Base-by-base conservation (phyloP, 2,888 invertebrate genomes). In the Odontothrips loti region DNA sequence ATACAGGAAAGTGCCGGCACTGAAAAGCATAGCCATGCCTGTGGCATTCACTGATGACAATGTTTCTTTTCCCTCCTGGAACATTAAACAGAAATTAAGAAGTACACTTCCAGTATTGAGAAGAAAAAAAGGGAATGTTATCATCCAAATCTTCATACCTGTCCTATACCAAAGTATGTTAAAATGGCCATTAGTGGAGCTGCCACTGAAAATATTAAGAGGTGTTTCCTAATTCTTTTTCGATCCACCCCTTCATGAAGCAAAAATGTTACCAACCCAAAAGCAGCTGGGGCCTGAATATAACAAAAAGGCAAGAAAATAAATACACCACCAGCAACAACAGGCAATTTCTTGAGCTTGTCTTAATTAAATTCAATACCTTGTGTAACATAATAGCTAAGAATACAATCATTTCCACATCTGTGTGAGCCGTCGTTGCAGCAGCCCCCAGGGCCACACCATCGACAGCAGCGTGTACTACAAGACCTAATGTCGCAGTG, bases 361-460 rank as follows among this genome's bases (percentile, higher is more conserved):
- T 58, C 17, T 43, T 27, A 23, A 27, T 75, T 75, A 75, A 23
- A 81, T 79, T 9, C 43, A 15, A 4, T 86, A 92, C 93, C 89
- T 99, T 99, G 86, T 99, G 99, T 81, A 99, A 88, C 98, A 99
- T 99, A 84, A 99, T 99, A 6, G 99, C 99, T 48, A 99, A 87
- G 88, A 99, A 99, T 15, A 99, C 98, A 83, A 99, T 98, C 85
- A 98, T 92, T 88, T 99, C 99, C 0, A 99, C 96, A 86, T 98
- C 98, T 0, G 96, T 93, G 86, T 98, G 98, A 4, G 96, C 94
- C 0, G 98, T 97, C 0, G 97, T 96, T 0, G 98, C 98, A 0
- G 99, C 99, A 1, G 99, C 98, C n/a, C 99, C 99, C 23, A 99
- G 88, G 0, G 99, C 99, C 17, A 99, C 93, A 3, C 99, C 99